Conservation (phyloP, 2,113 vertebrate genomes). For the Maccullochella peelii region DNA sequence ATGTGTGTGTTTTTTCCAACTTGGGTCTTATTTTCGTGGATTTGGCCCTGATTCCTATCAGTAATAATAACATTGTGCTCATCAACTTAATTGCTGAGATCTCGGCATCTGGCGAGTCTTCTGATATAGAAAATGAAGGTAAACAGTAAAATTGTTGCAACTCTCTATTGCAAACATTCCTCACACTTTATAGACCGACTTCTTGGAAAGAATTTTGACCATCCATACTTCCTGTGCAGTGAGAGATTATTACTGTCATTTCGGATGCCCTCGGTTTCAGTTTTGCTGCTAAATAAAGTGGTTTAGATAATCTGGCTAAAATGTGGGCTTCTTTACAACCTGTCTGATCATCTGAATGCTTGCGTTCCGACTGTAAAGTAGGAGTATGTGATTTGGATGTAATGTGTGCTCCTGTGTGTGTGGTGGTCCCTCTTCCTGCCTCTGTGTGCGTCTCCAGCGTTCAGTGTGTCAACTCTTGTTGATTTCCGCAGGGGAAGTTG, state of each 20-base stretch:
- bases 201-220: background rate
- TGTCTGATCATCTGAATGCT: no score
- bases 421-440: slow-evolving; percentile 68
- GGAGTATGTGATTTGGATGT: background rate
- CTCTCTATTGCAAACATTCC: background rate
- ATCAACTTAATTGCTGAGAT: background rate
- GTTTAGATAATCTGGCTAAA: background rate
- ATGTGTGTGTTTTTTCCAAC: background rate
- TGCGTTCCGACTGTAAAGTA: background rate
- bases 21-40: background rate
- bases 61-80: background rate
- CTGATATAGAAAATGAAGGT: background rate
- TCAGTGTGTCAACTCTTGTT: slow-evolving; percentile 74
- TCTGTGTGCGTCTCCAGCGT: slow-evolving; percentile 63
- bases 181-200: background rate
- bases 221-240: background rate
- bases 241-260: background rate
- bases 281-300: background rate
- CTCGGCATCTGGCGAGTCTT: background rate
- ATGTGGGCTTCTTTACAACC: background rate
- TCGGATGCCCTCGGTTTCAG: background rate
- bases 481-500: slow-evolving; percentile 83
- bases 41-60: background rate
- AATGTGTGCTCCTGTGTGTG: slow-evolving; percentile 43
- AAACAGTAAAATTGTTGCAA: background rate